Evolutionary conservation across 2,797 vertebrate species (phyloP).

Genomic region (Pseudochaenichthys georgianus): DNA sequence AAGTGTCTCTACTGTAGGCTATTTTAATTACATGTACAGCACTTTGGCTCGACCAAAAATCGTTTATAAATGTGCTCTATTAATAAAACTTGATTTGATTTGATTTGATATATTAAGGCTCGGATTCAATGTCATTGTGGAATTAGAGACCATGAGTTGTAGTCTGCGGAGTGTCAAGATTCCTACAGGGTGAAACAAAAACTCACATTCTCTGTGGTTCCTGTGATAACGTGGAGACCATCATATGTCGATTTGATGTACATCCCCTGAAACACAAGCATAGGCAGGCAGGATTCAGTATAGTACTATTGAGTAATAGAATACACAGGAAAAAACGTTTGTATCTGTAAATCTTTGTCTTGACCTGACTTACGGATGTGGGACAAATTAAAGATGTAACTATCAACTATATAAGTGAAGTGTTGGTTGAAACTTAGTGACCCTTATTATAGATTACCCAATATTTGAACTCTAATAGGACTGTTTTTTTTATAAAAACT

Average conservation of each 20-base stretch:
- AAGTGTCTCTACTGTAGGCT: too few relatives aligned
- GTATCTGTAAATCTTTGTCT: background rate
- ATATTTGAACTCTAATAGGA: background rate
- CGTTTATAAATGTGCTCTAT: too few relatives aligned
- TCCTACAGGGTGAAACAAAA: constrained; percentile 17
- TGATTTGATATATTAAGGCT: background rate
- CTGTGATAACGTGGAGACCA: constrained; percentile 87
- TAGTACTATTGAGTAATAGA: background rate
- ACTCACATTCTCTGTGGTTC: constrained; percentile 87
- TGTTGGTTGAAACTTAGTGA: background rate
- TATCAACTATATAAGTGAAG: background rate
- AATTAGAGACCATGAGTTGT: constrained; percentile 4
- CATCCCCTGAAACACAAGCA: constrained; percentile 81
- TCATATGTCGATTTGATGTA: constrained; percentile 89
- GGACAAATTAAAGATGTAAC: background rate
- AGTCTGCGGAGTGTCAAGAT: background rate
- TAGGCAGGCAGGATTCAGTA: constrained; percentile 8
- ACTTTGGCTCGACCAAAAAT: too few relatives aligned
- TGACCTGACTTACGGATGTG: background rate
- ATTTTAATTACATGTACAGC: too few relatives aligned
- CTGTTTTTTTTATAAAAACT: background rate
- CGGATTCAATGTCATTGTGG: background rate
- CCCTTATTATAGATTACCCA: background rate
- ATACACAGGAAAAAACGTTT: background rate
- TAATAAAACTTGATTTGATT: too few relatives aligned